Evolutionary conservation across 2,113 vertebrate genomes (phyloP).

Genomic region (Crotalus horridus): DNA sequence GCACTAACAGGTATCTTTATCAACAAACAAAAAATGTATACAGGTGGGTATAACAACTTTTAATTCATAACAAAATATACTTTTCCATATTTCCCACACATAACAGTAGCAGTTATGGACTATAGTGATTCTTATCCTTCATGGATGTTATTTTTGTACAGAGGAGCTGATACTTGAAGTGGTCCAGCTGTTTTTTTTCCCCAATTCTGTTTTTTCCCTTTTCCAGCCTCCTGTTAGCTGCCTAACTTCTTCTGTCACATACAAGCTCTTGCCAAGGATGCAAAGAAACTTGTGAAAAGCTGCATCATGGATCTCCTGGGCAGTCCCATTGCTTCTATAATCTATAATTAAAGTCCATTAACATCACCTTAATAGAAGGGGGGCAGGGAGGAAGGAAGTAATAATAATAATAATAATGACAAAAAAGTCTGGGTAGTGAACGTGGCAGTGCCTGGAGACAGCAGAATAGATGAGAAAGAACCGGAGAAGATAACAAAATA

Average conservation of each 20-base stretch:
- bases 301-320: not conserved
- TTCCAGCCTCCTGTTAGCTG: not conserved
- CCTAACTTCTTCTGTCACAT: not conserved
- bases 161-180: not conserved
- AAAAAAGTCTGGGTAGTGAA: no score
- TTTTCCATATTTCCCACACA: not conserved
- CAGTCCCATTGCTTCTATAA: not conserved
- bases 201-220: not conserved
- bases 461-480: no score
- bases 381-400: not conserved
- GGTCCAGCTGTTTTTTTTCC: constrained; percentile 2
- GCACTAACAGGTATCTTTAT: not conserved
- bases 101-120: not conserved
- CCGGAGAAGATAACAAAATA: no score
- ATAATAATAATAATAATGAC: no score
- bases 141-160: not conserved
- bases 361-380: not conserved
- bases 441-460: no score
- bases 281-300: not conserved
- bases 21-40: not conserved
- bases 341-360: constrained; percentile 20
- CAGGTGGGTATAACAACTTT: not conserved
- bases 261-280: constrained; percentile 7
- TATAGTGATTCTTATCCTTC: not conserved
- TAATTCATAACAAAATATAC: not conserved